Evolutionary conservation across 2,888 invertebrate genomes (phyloP), one percentile per base, ranked within the genome.

Genomic region (Agrenia bidenticulata): DNA sequence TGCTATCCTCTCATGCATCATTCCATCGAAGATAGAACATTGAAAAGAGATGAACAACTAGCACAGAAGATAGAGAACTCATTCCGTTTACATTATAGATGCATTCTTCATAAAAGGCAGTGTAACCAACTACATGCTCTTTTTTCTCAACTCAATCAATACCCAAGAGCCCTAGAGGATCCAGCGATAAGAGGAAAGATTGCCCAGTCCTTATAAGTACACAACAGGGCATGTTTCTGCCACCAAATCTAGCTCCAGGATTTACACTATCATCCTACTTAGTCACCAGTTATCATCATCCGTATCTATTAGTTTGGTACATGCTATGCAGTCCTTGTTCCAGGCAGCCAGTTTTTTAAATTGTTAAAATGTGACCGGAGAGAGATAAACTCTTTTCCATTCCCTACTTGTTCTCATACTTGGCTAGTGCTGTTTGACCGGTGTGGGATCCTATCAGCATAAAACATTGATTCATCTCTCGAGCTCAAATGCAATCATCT

Each of bases 71-170:
- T 4, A 32, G 4, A 32, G 32, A 32, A 32, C 32, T 11, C 11
- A 32, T 32, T 32, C n/a, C 4, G 32, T 11, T 32, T 32, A 32
- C 5, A 32, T 32, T 32, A 32, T 32, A 32, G 11, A 32, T 32
- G 32, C 32, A 32, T 32, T 32, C 32, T 32, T 32, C 32, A 4
- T 32, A 32, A 32, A 32, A 32, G 32, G 32, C 32, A 32, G 32
- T 32, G 11, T 4, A n/a, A n/a, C n/a, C n/a, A n/a, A n/a, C n/a
- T n/a, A 32, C 32, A 32, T 7, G 11, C 32, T 32, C 11, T 32
- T 32, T 32, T 11, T 39, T 21, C 41, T 41, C 41, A 41, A 41
- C 56, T 41, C 56, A 57, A 57, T 57, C 56, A 57, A 57, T 57
- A 57, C 32, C 11, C 27, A 11, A 32, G 32, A 32, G 32, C 32